Percentiles rank a stretch among this genome's conserved stretches.
Evolutionary conservation across 64 coral and sea anemone species (phyloP).

Genomic region (Dendronephthya gigantea): DNA sequence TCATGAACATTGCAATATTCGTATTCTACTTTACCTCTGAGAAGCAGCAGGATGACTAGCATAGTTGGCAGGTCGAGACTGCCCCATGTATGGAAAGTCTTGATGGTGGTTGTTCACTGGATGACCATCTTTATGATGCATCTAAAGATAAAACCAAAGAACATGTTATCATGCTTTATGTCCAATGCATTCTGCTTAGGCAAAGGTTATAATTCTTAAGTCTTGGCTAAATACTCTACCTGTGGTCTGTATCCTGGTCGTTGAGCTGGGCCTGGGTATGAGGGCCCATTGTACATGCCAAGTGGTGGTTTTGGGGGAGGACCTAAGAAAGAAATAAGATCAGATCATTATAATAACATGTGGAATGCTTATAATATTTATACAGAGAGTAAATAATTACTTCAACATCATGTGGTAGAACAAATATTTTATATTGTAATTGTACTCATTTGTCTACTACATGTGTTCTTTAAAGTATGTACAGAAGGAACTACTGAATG

Average conservation of each 20-base stretch:
- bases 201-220: too few species aligned
- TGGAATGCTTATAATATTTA: too few species aligned
- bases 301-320: slow-evolving; percentile 40
- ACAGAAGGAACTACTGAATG: too few species aligned
- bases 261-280: slow-evolving; percentile 35
- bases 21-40: not conserved
- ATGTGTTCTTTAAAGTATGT: too few species aligned
- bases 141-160: not conserved
- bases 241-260: slow-evolving; percentile 18
- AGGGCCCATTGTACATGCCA: slow-evolving; percentile 73
- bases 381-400: too few species aligned
- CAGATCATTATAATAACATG: not conserved
- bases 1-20: not conserved
- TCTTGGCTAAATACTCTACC: too few species aligned
- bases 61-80: not conserved
- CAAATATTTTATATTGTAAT: too few species aligned
- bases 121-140: slow-evolving; percentile 5
- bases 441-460: too few species aligned
- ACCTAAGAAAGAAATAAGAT: not conserved
- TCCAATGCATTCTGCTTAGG: too few species aligned
- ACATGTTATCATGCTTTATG: too few species aligned
- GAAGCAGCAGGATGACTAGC: not conserved
- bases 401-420: too few species aligned
- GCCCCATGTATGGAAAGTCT: not conserved
- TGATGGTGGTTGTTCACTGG: not conserved